Conservation (phyloP, 2,113 vertebrate species). For the Malurus elegans region DNA sequence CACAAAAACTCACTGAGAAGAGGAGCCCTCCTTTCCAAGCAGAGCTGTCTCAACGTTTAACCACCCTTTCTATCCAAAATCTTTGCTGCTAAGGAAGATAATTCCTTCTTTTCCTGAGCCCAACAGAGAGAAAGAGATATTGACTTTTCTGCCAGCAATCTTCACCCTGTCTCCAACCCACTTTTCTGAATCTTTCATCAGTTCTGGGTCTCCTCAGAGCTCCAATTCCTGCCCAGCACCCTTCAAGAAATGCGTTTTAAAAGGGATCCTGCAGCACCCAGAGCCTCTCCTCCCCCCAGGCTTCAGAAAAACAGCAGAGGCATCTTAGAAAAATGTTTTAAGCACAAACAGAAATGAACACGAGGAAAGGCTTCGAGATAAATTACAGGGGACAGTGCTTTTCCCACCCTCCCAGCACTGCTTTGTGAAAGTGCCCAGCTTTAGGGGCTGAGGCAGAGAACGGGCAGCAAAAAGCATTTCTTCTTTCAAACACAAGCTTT, state of each 20-base stretch:
- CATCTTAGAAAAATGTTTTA: background rate
- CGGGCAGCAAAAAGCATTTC: background rate
- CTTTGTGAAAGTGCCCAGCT: background rate
- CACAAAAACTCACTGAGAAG: background rate
- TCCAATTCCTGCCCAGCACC: background rate
- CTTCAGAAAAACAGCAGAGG: background rate
- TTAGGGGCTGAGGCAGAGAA: background rate
- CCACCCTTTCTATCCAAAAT: background rate
- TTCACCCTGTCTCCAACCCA: background rate
- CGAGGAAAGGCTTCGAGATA: background rate
- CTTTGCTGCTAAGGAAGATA: background rate
- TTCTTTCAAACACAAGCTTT: background rate
- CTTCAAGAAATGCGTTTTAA: background rate
- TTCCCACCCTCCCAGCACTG: background rate
- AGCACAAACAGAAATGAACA: background rate
- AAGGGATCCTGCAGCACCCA: background rate
- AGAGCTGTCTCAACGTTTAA: background rate
- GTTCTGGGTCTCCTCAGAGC: background rate
- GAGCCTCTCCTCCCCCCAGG: background rate
- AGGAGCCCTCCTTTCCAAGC: background rate
- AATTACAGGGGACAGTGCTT: background rate
- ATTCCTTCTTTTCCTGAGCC: conserved; percentile 5
- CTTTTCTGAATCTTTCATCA: conserved; percentile 17
- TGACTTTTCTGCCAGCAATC: background rate
- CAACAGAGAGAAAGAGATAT: background rate